Evolutionary conservation across 2,888 invertebrate genomes (phyloP), one percentile per base, ranked within the genome.

Genomic region (Drosophila pegasa): DNA sequence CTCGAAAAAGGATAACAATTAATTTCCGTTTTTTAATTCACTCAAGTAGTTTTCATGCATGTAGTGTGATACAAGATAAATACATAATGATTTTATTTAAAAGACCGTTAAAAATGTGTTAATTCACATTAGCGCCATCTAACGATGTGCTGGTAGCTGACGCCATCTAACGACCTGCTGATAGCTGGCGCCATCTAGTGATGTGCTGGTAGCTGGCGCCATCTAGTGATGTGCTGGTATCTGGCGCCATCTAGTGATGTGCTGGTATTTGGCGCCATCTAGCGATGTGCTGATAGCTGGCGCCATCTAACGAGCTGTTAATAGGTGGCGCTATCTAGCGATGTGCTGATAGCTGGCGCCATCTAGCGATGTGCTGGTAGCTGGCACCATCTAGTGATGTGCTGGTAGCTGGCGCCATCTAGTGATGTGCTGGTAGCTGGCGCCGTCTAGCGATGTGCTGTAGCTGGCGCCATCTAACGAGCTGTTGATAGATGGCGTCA

Each of bases 361-460:
- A 50, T 33, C 50, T 47, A 47, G 3, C 2, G 47, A 18, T 5
- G 6, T 25, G 25, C 25, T 25, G 4, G 25, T 25, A 3, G 6
- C n/a, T 43, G 16, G 16, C 27, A 27, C 45, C 45, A 27, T 45
- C 45, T 29, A 45, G 0, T 9, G 45, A 29, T 27, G 7, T n/a
- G n/a, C n/a, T n/a, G n/a, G n/a, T n/a, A n/a, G n/a, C n/a, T 43
- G 16, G 16, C 27, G 45, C 45, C 45, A 27, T 45, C 45, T 29
- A 45, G 0, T 9, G 45, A 29, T 27, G 7, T 29, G 3, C 3
- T 3, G 6, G 1, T 6, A 0, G 1, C 3, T 18, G 16, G 27
- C 45, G 16, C 45, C 45, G 29, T 29, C 27, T 45, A 29, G 0
- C 18, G 7, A 31, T 14, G 3, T 20, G 0, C 4, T 14, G 0